A percentile compares a stretch with the other conserved stretches of the same genome.
Conservation (phyloP, 92 coral and sea anemone genomes). For the Actinernus sp. region DNA sequence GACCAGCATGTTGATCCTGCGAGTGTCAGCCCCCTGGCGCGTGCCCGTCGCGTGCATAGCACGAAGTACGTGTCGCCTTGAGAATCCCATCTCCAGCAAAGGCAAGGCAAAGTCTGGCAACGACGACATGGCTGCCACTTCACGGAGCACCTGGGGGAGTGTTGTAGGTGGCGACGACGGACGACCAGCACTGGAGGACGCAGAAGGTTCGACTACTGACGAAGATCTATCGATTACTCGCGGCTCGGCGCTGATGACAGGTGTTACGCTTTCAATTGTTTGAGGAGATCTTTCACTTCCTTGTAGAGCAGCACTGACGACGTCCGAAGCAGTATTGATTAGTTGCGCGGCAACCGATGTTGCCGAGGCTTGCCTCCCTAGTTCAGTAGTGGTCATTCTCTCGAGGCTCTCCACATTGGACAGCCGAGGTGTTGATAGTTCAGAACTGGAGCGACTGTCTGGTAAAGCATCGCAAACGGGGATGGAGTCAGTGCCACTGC, state of each 20-base stretch:
- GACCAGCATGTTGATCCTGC: constrained; percentile 78
- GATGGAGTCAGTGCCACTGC: constrained; percentile 37
- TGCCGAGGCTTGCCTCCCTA: too few species aligned
- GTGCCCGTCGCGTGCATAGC: constrained; percentile 89
- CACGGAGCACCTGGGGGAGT: constrained; percentile 71
- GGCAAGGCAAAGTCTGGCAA: constrained; percentile 76
- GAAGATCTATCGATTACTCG: constrained; percentile 25
- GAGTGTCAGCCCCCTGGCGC: constrained; percentile 62
- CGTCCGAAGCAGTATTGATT: too few species aligned
- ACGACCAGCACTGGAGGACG: constrained; percentile 28
- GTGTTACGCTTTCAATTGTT: too few species aligned
- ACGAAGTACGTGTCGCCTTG: constrained; percentile 74
- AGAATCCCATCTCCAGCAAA: constrained; percentile 89
- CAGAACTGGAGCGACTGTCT: constrained; percentile 72
- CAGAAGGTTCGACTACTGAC: not conserved
- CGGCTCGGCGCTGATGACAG: constrained; percentile 1
- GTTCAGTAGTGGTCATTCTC: too few species aligned
- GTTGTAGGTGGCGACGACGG: constrained; percentile 75
- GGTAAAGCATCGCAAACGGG: constrained; percentile 63
- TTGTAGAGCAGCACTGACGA: not conserved
- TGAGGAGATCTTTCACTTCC: too few species aligned
- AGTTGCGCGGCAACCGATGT: too few species aligned
- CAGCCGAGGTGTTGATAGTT: constrained; percentile 10
- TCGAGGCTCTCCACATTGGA: not conserved
- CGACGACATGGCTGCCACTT: constrained; percentile 76